Evolutionary conservation across 2,888 invertebrate species (phyloP).

Genomic region (Cataglyphis altisquamis): DNA sequence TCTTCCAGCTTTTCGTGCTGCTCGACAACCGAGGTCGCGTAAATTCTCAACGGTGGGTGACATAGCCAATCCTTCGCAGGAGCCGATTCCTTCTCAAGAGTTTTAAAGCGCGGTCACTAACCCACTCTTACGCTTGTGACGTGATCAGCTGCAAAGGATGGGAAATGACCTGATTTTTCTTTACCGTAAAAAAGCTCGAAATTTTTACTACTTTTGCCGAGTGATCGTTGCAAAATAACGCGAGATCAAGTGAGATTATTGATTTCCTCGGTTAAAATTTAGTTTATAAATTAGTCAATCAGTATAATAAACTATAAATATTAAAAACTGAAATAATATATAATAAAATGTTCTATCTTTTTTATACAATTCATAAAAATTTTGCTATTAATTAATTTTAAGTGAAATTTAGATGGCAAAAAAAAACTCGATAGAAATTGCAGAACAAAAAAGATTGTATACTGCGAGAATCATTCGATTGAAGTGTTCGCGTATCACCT

Average conservation of each 20-base stretch:
- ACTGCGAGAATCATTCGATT: background rate
- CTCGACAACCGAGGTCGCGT: constrained; percentile 53
- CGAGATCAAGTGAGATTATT: background rate
- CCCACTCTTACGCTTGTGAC: background rate
- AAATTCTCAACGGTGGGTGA: constrained; percentile 30
- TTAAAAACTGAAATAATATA: background rate
- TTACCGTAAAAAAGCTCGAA: background rate
- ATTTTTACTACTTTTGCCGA: background rate
- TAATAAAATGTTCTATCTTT: background rate
- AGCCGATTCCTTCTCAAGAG: background rate
- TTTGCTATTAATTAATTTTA: background rate
- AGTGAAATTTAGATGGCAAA: background rate
- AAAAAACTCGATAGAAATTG: background rate
- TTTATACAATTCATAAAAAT: background rate
- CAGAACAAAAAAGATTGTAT: background rate
- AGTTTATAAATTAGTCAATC: background rate
- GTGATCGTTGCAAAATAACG: background rate
- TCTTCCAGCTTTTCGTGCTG: constrained; percentile 59
- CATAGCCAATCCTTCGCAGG: background rate
- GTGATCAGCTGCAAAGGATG: constrained; percentile 21
- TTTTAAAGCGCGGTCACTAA: background rate
- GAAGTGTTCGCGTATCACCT: background rate
- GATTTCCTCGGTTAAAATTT: background rate
- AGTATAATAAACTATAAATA: background rate
- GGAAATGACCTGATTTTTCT: constrained; percentile 5